A percentile compares a stretch with the other conserved stretches of the same genome.
These are phyloP conservation scores for Drosophila kepulauana DNA, from an alignment of 1,140 invertebrate genomes.

Conservation along the genomic window DNA sequence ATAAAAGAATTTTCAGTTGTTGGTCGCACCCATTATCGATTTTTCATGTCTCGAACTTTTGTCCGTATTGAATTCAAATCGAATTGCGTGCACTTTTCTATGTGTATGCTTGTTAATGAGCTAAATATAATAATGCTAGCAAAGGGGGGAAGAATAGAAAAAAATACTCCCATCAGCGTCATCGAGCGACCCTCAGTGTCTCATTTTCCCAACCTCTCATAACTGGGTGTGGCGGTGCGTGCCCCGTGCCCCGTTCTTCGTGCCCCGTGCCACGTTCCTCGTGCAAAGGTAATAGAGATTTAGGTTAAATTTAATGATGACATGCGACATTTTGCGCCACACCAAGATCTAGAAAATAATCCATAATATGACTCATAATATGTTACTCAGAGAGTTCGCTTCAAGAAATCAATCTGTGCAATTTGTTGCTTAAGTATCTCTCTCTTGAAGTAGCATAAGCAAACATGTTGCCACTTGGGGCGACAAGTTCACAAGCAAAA, in stretches of 20 bases:
- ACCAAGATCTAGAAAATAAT: slow-evolving; percentile 72
- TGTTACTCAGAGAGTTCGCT: slow-evolving; percentile 25
- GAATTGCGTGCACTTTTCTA: slow-evolving; percentile 37
- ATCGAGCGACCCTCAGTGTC: neutral
- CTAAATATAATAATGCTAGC: slow-evolving; percentile 27
- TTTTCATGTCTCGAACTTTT: slow-evolving; percentile 39
- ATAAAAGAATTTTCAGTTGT: neutral
- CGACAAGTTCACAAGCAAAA: slow-evolving; percentile 69
- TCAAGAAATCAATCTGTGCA: slow-evolving; percentile 8
- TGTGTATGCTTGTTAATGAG: slow-evolving; percentile 26
- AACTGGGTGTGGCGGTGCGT: slow-evolving; percentile 79
- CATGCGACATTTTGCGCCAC: slow-evolving; percentile 71
- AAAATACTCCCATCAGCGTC: slow-evolving; percentile 15
- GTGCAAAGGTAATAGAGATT: slow-evolving; percentile 74
- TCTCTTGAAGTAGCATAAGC: slow-evolving; percentile 48
- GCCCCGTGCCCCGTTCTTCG: slow-evolving; percentile 22
- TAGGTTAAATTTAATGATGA: slow-evolving; percentile 81
- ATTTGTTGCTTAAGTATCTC: slow-evolving; percentile 50
- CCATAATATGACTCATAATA: slow-evolving; percentile 74
- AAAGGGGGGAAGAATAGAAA: neutral
- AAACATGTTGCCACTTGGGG: slow-evolving; percentile 53
- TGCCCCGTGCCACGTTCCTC: neutral
- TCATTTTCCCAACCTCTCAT: neutral
- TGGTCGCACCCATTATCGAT: slow-evolving; percentile 58
- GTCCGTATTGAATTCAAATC: slow-evolving; percentile 15